Base-by-base conservation (phyloP, 92 coral and sea anemone genomes). In the Porites evermanni region DNA sequence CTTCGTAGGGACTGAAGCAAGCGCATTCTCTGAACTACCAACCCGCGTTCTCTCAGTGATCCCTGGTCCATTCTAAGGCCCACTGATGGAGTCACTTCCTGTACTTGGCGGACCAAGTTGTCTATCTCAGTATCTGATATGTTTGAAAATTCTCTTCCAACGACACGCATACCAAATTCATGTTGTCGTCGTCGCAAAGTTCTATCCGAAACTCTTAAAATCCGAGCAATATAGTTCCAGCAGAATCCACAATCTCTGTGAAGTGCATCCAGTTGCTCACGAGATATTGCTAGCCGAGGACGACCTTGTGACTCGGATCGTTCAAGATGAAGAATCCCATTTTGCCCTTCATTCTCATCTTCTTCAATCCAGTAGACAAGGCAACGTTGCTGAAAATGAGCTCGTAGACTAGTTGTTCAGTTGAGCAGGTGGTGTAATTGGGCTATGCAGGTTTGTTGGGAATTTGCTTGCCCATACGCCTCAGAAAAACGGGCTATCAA, bases 41-140 rank as follows among this genome's bases (percentile, higher is more conserved):
- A 38, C 4, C 93, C 87, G 12, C 79, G 65, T 32, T 58, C 77
- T 51, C 78, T 66, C 10, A 92, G 75, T 12, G 91, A 79, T 65
- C 95, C 95, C 78, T 87, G 95, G 5, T 84, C 89, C 77, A 93
- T 75, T 58, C 91, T 77, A 50, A 86, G 80, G 26, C 95, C 93
- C 19, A 93, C 79, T 44, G 79, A 24, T 17, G 93, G 93, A 64
- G 91, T 87, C 8, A 84, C 14, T 18, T 19, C 20, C 6, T 87
- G 53, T 10, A 47, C 54, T 38, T 89, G 75, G 16, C 91, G 61
- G 23, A 79, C 53, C 2, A 44, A 7, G 20, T 67, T 73, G 64
- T 92, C 93, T 18, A 32, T 70, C 11, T 67, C 77, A 3, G 53
- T 59, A 53, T 52, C 65, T 13, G 59, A 14, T 9, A 86, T 19